Evolutionary conservation across 2,113 vertebrate genomes (phyloP).

Genomic region (Bos indicus): DNA sequence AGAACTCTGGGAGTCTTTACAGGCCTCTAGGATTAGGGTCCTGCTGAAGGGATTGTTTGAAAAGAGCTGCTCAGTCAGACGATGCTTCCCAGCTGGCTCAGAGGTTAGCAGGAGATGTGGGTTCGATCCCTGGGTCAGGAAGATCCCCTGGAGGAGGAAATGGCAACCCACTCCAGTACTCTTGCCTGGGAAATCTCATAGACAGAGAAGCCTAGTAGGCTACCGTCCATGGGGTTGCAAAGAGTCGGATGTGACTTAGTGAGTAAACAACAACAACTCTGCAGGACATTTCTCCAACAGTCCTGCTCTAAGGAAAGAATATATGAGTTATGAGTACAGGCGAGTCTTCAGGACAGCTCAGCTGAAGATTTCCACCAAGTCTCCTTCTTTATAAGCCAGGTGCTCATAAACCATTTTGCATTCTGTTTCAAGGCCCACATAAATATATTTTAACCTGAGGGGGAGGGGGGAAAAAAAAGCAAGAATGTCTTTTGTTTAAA

Average conservation of each 20-base stretch:
- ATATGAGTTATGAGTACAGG: neutral
- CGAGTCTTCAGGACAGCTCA: neutral
- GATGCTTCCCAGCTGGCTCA: neutral
- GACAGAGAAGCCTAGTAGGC: neutral
- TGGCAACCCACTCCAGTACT: neutral
- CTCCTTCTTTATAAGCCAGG: neutral
- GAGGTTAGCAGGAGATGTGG: neutral
- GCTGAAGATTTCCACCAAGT: neutral
- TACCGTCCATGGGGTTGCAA: neutral
- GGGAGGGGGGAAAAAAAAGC: neutral
- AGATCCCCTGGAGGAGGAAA: neutral
- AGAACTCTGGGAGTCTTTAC: neutral
- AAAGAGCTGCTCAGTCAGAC: neutral
- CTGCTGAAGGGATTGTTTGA: neutral
- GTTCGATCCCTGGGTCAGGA: neutral
- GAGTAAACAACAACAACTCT: neutral
- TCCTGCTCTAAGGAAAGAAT: neutral
- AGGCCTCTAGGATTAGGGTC: neutral
- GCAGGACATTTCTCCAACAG: neutral
- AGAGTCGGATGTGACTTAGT: neutral
- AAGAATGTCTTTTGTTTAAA: neutral
- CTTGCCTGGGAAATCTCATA: neutral
- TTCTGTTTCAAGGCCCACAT: neutral
- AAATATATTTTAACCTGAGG: conserved; percentile 5
- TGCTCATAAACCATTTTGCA: neutral